phyloP scores from a whole-genome alignment of 2,888 invertebrate species.

The Arrhopalites spinosus region DNA sequence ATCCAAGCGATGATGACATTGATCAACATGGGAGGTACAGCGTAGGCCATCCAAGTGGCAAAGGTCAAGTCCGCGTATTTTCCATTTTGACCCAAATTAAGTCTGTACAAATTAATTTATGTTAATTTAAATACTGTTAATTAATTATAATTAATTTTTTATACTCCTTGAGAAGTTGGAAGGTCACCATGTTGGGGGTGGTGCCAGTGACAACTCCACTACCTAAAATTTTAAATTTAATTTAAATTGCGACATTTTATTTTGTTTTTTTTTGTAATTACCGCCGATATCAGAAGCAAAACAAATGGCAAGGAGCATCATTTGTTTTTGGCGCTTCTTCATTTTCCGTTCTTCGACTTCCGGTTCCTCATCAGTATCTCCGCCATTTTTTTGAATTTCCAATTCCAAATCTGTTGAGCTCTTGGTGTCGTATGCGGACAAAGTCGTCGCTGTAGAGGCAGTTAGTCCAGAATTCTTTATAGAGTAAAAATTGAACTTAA shows the following conservation, averaged over 20 bases:
- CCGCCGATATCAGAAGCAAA: slow-evolving; percentile 50
- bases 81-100: slow-evolving; percentile 40
- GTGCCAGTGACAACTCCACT: slow-evolving; percentile 47
- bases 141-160: too few relatives aligned
- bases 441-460: too few relatives aligned
- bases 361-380: too few relatives aligned
- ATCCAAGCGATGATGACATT: slow-evolving; percentile 44
- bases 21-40: slow-evolving; percentile 43
- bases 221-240: too few relatives aligned
- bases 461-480: too few relatives aligned
- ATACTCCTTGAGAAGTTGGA: slow-evolving; percentile 29
- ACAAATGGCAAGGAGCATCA: slow-evolving; percentile 45
- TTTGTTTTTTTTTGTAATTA: too few relatives aligned
- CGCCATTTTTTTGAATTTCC: too few relatives aligned
- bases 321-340: slow-evolving; percentile 40
- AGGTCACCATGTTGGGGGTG: slow-evolving; percentile 43
- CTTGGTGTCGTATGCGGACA: too few relatives aligned
- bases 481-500: too few relatives aligned
- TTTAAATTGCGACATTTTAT: too few relatives aligned
- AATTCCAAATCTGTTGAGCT: too few relatives aligned
- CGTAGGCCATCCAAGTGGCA: slow-evolving; percentile 47
- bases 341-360: slow-evolving; percentile 24
- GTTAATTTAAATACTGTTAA: too few relatives aligned
- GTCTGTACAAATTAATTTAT: slow-evolving; percentile 26
- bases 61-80: slow-evolving; percentile 41